phyloP scores from a whole-genome alignment of 2,113 vertebrate species.

The Sinocyclocheilus anshuiensis region DNA sequence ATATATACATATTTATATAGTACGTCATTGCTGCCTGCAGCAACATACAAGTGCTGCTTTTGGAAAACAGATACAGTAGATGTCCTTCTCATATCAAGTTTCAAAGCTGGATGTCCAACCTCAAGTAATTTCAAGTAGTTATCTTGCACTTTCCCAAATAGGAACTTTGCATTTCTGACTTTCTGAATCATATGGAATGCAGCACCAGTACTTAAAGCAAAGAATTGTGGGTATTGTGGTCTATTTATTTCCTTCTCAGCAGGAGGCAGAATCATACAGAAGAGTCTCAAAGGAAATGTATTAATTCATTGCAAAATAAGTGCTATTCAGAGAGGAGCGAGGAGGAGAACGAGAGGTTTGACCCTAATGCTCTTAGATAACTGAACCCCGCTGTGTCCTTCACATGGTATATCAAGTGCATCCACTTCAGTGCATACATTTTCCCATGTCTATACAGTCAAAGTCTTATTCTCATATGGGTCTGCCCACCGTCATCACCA shows the following conservation, averaged over 20 bases:
- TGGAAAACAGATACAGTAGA: background rate
- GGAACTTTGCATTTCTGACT: background rate
- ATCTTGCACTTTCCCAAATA: background rate
- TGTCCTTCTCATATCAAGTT: background rate
- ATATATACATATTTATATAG: background rate
- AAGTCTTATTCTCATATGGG: background rate
- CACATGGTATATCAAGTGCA: background rate
- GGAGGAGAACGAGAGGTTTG: background rate
- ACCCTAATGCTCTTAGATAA: background rate
- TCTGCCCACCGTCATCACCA: background rate
- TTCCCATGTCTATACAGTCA: background rate
- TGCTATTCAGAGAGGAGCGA: background rate
- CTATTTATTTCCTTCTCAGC: conserved; percentile 1
- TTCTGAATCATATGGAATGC: background rate
- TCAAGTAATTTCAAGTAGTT: background rate
- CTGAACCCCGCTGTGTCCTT: background rate
- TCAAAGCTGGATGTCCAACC: background rate
- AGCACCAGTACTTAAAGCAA: background rate
- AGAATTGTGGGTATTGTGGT: background rate
- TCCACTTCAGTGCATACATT: background rate
- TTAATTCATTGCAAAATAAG: conserved; percentile 27
- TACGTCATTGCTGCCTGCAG: background rate
- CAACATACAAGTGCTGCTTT: background rate
- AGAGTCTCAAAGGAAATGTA: conserved; percentile 34
- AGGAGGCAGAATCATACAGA: conserved; percentile 15